A percentile compares a stretch with the other conserved stretches of the same genome.
phyloP scores from a whole-genome alignment of 35 echinoderm and acorn worm genomes.

The Eucidaris tribuloides region DNA sequence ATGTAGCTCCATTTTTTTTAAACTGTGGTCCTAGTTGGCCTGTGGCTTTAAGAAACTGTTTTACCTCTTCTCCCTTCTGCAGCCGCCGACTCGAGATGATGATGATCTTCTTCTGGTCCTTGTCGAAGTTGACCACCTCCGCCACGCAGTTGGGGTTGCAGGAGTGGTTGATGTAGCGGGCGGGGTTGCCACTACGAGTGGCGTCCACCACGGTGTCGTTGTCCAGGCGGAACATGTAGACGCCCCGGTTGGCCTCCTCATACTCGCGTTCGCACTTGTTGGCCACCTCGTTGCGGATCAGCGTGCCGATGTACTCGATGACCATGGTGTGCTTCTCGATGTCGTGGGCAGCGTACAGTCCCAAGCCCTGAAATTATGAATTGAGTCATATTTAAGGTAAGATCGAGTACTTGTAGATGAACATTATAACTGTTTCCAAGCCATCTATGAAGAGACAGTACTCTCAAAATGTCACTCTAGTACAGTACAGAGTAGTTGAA shows the following conservation, averaged over 20 bases:
- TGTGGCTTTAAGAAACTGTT: no score
- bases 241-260: slow-evolving; percentile 78
- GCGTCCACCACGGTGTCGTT: slow-evolving; percentile 91
- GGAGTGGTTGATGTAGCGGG: slow-evolving; percentile 99
- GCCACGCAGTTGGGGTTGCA: slow-evolving; percentile 99
- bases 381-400: no score
- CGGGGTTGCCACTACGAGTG: slow-evolving; percentile 84
- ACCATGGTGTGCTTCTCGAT: slow-evolving; percentile 99
- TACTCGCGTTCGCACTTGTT: slow-evolving; percentile 77
- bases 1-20: no score
- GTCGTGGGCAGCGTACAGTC: slow-evolving; percentile 89
- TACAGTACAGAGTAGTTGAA: no score
- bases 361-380: slow-evolving; percentile 98
- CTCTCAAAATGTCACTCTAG: no score
- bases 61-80: slow-evolving; percentile 94
- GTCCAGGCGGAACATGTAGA: slow-evolving; percentile 98
- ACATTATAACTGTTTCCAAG: no score
- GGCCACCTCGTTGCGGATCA: slow-evolving; percentile 95
- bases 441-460: no score
- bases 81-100: slow-evolving; percentile 92
- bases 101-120: slow-evolving; percentile 96
- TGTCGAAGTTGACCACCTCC: slow-evolving; percentile 95
- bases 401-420: no score
- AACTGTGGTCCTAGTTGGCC: no score
- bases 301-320: slow-evolving; percentile 96